These are phyloP conservation scores for Tachina fera DNA, from an alignment of 2,888 invertebrate species.

Conservation along the genomic window DNA sequence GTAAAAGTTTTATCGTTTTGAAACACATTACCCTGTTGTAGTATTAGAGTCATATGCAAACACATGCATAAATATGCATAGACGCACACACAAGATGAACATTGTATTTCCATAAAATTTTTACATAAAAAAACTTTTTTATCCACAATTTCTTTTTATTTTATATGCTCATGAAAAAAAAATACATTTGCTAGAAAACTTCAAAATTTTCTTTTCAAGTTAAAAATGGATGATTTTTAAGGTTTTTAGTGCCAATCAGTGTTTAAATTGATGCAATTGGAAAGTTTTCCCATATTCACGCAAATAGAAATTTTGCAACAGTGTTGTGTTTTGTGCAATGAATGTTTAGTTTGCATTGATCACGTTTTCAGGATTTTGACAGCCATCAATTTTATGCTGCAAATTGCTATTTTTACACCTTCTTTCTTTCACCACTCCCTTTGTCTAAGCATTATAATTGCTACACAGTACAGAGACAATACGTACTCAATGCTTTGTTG, in stretches of 20 bases:
- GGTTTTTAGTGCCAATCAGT: neutral
- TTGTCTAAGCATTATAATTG: conserved; percentile 14
- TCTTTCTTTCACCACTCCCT: neutral
- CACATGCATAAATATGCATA: neutral
- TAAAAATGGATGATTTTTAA: neutral
- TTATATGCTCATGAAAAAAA: neutral
- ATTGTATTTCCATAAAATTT: neutral
- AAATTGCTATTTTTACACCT: conserved; percentile 14
- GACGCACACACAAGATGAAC: neutral
- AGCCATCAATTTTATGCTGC: conserved; percentile 57
- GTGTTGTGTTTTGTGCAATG: neutral
- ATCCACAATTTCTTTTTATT: neutral
- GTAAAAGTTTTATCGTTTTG: too few species aligned
- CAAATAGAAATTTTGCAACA: neutral
- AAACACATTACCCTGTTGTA: too few species aligned
- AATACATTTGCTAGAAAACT: conserved; percentile 6
- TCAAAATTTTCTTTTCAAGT: conserved; percentile 7
- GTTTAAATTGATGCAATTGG: conserved; percentile 48
- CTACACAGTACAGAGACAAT: neutral
- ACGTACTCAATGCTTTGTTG: neutral
- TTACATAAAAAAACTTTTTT: neutral
- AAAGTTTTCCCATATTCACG: neutral
- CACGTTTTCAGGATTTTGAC: conserved; percentile 59
- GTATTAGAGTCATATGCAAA: neutral
- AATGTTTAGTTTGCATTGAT: conserved; percentile 37